phyloP scores from a whole-genome alignment of 2,113 vertebrate species.

The Gallinago media region DNA sequence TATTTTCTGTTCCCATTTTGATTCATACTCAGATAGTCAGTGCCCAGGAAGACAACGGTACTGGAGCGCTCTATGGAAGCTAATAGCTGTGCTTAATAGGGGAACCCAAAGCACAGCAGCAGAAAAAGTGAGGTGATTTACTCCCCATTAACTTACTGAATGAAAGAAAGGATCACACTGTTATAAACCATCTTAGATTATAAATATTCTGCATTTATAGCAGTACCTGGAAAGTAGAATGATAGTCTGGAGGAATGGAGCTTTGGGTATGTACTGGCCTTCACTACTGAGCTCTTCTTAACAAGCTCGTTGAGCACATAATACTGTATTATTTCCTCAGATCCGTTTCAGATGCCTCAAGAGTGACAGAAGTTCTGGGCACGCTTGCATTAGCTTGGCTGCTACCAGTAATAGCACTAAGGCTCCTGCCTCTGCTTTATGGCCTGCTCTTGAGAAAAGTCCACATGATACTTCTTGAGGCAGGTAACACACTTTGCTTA shows the following conservation, averaged over 20 bases:
- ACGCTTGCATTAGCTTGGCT: background rate
- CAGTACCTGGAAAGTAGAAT: background rate
- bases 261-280: background rate
- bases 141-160: background rate
- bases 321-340: background rate
- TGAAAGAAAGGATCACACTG: background rate
- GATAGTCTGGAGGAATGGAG: background rate
- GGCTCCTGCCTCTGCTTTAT: background rate
- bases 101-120: background rate
- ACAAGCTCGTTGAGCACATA: background rate
- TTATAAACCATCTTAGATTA: background rate
- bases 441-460: background rate
- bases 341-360: background rate
- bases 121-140: background rate
- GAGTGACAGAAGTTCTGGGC: background rate
- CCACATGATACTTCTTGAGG: too few relatives aligned
- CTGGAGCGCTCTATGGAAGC: background rate
- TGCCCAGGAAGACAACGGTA: background rate
- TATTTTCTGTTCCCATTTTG: background rate
- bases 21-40: background rate
- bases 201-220: background rate
- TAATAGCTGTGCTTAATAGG: background rate
- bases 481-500: background rate
- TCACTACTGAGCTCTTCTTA: background rate
- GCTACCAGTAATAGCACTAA: background rate